phyloP scores from a whole-genome alignment of 2,797 vertebrate species.

The Sebastes hopkinsi region DNA sequence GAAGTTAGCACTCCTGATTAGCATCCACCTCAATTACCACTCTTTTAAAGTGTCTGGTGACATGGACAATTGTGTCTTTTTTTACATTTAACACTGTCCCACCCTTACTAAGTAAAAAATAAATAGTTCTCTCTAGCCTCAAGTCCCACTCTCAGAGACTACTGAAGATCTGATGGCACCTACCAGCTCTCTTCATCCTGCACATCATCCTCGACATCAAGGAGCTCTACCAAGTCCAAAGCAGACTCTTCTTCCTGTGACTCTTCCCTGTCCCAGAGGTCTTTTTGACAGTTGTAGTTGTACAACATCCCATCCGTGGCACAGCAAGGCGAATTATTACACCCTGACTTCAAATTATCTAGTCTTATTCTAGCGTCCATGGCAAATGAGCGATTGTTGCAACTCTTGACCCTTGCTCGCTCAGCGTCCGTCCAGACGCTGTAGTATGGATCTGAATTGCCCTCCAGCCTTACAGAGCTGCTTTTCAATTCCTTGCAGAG shows the following conservation, averaged over 20 bases:
- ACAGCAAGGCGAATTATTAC: constrained; percentile 11
- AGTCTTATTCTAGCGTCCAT: constrained; percentile 66
- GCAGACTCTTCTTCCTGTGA: constrained; percentile 49
- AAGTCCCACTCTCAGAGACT: not conserved
- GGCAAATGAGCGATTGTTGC: constrained; percentile 48
- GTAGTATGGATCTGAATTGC: constrained; percentile 17
- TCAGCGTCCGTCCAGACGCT: constrained; percentile 34
- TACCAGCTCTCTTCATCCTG: constrained; percentile 77
- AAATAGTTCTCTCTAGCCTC: not conserved
- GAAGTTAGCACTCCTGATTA: not conserved
- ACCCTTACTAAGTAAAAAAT: not conserved
- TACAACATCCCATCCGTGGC: not conserved
- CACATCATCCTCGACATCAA: constrained; percentile 55
- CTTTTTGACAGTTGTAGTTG: constrained; percentile 25
- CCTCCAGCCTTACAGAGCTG: constrained; percentile 3
- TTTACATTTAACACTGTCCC: not conserved
- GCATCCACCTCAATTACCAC: not conserved
- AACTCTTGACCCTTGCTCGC: not conserved
- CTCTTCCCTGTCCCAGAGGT: constrained; percentile 43
- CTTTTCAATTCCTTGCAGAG: constrained; percentile 12
- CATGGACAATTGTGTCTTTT: not conserved
- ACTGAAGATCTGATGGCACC: constrained; percentile 23
- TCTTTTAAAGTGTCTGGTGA: not conserved
- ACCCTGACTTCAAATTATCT: constrained; percentile 60
- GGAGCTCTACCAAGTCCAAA: constrained; percentile 71